Base-by-base conservation (phyloP, 2,113 vertebrate species). In the Platichthys flesus region DNA sequence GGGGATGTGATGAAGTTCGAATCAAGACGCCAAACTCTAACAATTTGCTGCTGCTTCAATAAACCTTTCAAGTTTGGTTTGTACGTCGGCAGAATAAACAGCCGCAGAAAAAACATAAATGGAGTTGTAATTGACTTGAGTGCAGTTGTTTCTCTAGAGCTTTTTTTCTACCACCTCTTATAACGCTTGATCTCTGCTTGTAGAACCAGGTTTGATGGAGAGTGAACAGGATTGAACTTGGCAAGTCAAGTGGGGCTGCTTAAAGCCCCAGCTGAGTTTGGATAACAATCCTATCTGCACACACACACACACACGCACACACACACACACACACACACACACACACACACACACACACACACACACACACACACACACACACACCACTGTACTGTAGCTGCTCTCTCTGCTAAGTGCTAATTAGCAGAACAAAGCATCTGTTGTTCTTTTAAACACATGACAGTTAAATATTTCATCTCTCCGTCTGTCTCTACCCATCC, bases 401-500 rank as follows among this genome's bases (percentile, higher is more conserved):
- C 76, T 74, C 23, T 71, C 18, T 57, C 60, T 77, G 71, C 88
- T 84, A 83, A 83, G 73, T 76, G 87, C 91, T 90, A 88, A 90
- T 92, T 92, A 91, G 83, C 62, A 82, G 93, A 95, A 96, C 94
- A 96, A 96, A 95, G 90, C 92, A 89, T 90, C 91, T 59, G 4
- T 90, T 95, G 93, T 95, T 94, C 93, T 95, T 96, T 94, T 95
- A 95, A 96, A 94, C 51, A 90, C 92, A 93, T 90, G 86, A 85
- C 93, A 96, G 94, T 95, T 96, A 95, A 96, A 97, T 95, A 96
- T 97, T 97, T 97, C 95, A 96, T 96, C 94, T 69, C 85, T 92
- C 91, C 55, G 91, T 94, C 94, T 95, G 96, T 97, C 96, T 93
- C 91, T 90, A 93, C 93, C 90, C 90, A 93, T 96, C 93, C 94